Evolutionary conservation across 2,888 invertebrate species (phyloP).

Genomic region (Pachliopta kotzebuea): DNA sequence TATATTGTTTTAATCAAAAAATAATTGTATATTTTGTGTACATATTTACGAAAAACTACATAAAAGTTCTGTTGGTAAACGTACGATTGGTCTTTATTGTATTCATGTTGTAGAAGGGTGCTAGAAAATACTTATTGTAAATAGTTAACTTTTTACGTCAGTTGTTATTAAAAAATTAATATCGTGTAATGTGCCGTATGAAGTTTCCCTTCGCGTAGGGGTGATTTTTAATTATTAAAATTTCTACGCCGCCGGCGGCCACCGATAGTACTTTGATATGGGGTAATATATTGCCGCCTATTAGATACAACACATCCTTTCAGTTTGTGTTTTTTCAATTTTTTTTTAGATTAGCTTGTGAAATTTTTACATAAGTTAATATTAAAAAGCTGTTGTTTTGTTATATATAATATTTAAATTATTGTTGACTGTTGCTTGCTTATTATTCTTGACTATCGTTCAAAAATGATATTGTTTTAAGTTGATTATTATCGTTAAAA

Average conservation of each 20-base stretch:
- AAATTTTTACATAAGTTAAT: background rate
- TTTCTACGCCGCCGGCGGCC: slow-evolving; percentile 68
- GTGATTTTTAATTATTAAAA: slow-evolving; percentile 80
- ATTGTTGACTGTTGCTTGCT: background rate
- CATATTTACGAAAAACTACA: too few relatives aligned
- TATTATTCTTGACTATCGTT: too few relatives aligned
- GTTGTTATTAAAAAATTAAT: slow-evolving; percentile 55
- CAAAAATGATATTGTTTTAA: too few relatives aligned
- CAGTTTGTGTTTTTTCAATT: slow-evolving; percentile 31
- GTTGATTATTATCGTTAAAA: background rate
- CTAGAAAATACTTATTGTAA: slow-evolving; percentile 1
- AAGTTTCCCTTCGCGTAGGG: slow-evolving; percentile 59
- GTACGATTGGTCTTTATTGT: too few relatives aligned
- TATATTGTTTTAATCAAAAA: too few relatives aligned
- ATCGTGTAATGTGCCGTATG: slow-evolving; percentile 68
- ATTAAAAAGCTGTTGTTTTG: too few relatives aligned
- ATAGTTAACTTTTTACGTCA: slow-evolving; percentile 17
- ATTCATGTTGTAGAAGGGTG: background rate
- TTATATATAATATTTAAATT: too few relatives aligned
- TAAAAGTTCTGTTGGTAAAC: too few relatives aligned
- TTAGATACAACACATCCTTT: slow-evolving; percentile 42
- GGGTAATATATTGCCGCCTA: slow-evolving; percentile 46
- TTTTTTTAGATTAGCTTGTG: background rate
- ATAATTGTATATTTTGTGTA: too few relatives aligned
- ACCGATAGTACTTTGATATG: slow-evolving; percentile 69